Evolutionary conservation across 2,797 vertebrate genomes (phyloP), one percentile per base, ranked within the genome.

Genomic region (Antrozous pallidus): DNA sequence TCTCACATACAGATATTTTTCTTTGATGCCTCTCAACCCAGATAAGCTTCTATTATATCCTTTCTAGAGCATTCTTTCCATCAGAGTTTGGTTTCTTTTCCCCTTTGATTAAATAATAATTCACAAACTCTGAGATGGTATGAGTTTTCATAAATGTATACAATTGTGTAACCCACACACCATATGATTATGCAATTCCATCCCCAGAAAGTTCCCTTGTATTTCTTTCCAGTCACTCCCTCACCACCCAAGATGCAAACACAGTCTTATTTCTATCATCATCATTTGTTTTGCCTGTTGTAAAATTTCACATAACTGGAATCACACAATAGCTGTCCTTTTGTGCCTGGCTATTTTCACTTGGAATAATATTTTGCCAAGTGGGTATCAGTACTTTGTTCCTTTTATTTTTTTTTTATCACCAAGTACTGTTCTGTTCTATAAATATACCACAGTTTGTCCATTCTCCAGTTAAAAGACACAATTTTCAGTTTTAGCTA

Each of bases 1-100:
- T 61, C n/a, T 91, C 14, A 17, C 91, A 22, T 92, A 9, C 82
- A 61, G 42, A 42, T 91, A n/a, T 74, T 93, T 93, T 88, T 26
- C 70, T 36, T 82, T 93, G 20, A 67, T 2, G 6, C 54, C 8
- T 61, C 31, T 93, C 31, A 85, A 49, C 0, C 5, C 10, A 90
- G 16, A 36, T 38, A 31, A 77, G 4, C 2, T 16, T 51, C 63
- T 45, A 22, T 54, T 75, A 67, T n/a, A 13, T 74, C 36, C 67
- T 71, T 85, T 94, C 18, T 26, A 84, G 12, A 56, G 3, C 2
- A 78, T 67, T 36, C 38, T 73, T 84, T 22, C n/a, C 31, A 40
- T 65, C 28, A 22, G 20, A 13, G 36, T 71, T 69, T 40, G 20
- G 3, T 58, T 94, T 92, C 6, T 33, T 91, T 87, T 49, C 1